These are phyloP conservation scores for Monopterus albus DNA, from an alignment of 2,113 vertebrate species.

Conservation along the genomic window DNA sequence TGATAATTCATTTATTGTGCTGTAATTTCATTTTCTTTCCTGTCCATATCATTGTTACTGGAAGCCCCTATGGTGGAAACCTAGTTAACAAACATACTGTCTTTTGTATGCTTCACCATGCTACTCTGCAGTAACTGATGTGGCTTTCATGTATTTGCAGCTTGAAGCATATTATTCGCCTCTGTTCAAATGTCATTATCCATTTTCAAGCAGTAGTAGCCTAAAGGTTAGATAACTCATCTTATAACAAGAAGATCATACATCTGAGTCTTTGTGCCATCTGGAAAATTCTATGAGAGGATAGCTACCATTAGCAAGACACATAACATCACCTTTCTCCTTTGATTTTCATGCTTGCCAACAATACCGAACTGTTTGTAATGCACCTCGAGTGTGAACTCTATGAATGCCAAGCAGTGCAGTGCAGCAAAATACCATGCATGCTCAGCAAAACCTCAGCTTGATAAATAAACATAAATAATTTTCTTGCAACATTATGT, in stretches of 20 bases:
- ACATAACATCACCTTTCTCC: slow-evolving; percentile 29
- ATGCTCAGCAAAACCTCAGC: slow-evolving; percentile 36
- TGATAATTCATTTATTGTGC: slow-evolving; percentile 79
- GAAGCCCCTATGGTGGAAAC: slow-evolving; percentile 64
- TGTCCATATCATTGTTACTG: slow-evolving; percentile 76
- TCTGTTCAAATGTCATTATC: slow-evolving; percentile 44
- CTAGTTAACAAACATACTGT: slow-evolving; percentile 61
- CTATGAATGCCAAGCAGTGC: slow-evolving; percentile 60
- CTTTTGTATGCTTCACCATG: slow-evolving; percentile 33
- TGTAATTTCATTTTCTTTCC: slow-evolving; percentile 81
- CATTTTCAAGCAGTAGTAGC: slow-evolving; percentile 25
- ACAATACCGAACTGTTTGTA: slow-evolving; percentile 42
- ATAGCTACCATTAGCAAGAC: slow-evolving; percentile 24
- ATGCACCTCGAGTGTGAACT: slow-evolving; percentile 30
- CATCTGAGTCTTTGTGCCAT: slow-evolving; percentile 24
- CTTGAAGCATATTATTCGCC: slow-evolving; percentile 15
- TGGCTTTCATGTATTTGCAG: slow-evolving; percentile 25
- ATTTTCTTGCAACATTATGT: slow-evolving; percentile 16
- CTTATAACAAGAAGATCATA: slow-evolving; percentile 23
- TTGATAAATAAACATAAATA: slow-evolving; percentile 45
- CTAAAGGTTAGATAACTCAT: slow-evolving; percentile 41
- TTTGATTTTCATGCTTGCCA: slow-evolving; percentile 17
- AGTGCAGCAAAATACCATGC: slow-evolving; percentile 36
- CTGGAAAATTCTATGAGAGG: slow-evolving; percentile 14
- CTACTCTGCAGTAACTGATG: slow-evolving; percentile 29